Percentiles rank a stretch among this genome's conserved stretches.
These are phyloP conservation scores for Drosophila villosipedis DNA, from an alignment of 2,888 invertebrate species.

Conservation along the genomic window DNA sequence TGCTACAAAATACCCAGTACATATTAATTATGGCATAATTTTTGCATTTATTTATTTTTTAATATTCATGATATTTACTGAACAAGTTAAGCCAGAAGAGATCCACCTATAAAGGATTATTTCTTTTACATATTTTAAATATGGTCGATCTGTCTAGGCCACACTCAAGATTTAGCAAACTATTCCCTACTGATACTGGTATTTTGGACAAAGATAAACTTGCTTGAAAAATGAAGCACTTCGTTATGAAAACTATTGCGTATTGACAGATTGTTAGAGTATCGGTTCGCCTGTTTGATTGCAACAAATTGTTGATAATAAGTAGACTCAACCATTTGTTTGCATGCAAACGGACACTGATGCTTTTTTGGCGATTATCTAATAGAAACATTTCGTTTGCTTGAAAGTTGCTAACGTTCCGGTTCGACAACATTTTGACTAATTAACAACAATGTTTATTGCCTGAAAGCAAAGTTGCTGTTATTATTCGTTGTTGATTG, in stretches of 20 bases:
- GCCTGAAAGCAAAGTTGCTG: constrained; percentile 25
- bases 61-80: neutral
- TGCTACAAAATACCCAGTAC: neutral
- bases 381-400: constrained; percentile 67
- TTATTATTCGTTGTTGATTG: constrained; percentile 1
- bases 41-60: neutral
- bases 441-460: constrained; percentile 75
- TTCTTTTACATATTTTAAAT: neutral
- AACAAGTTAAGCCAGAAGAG: neutral
- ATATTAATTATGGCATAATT: neutral
- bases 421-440: constrained; percentile 77
- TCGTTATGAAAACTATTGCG: constrained; percentile 5
- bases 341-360: constrained; percentile 47
- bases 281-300: constrained; percentile 5
- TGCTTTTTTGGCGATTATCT: constrained; percentile 23
- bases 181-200: neutral
- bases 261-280: constrained; percentile 6
- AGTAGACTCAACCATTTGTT: constrained; percentile 32
- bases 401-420: constrained; percentile 57
- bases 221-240: neutral
- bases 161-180: neutral
- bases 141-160: neutral
- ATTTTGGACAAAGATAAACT: neutral
- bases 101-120: neutral
- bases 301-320: constrained; percentile 35